Evolutionary conservation across 2,888 invertebrate genomes (phyloP).

Genomic region (Drosophila diplacantha): DNA sequence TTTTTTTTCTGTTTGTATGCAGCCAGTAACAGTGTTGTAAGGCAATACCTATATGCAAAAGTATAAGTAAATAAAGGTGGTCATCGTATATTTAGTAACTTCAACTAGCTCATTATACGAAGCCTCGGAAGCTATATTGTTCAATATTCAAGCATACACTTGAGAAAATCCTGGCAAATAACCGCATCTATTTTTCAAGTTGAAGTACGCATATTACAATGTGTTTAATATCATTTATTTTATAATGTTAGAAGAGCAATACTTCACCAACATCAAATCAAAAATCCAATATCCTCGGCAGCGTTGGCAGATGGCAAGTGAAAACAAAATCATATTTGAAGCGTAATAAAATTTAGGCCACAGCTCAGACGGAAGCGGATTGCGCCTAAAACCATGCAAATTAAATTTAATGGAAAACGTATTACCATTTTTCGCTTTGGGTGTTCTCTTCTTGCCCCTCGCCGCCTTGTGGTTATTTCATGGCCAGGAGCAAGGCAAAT

Average conservation of each 20-base stretch:
- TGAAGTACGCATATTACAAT: too few species aligned
- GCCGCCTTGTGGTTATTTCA: background rate
- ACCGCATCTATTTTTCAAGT: too few species aligned
- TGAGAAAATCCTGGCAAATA: background rate
- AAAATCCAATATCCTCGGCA: constrained; percentile 1
- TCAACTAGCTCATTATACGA: background rate
- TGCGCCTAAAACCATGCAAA: constrained; percentile 67
- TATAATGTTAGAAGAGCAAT: background rate
- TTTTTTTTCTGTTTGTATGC: background rate
- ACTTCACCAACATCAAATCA: background rate
- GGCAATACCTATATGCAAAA: too few species aligned
- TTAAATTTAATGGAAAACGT: constrained; percentile 68
- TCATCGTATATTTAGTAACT: too few species aligned
- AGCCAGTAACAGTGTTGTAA: too few species aligned
- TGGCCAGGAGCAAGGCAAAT: constrained; percentile 31
- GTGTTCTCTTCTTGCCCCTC: background rate
- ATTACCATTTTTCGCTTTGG: constrained; percentile 42
- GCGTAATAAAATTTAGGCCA: constrained; percentile 56
- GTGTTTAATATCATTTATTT: background rate
- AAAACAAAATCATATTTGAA: constrained; percentile 38
- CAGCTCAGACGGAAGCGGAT: constrained; percentile 43
- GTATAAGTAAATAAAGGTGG: background rate
- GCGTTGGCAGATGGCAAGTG: background rate
- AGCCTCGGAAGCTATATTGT: background rate
- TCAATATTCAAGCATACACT: background rate